phyloP scores from a whole-genome alignment of 2,888 invertebrate genomes.

The Drosophila paranaensis region DNA sequence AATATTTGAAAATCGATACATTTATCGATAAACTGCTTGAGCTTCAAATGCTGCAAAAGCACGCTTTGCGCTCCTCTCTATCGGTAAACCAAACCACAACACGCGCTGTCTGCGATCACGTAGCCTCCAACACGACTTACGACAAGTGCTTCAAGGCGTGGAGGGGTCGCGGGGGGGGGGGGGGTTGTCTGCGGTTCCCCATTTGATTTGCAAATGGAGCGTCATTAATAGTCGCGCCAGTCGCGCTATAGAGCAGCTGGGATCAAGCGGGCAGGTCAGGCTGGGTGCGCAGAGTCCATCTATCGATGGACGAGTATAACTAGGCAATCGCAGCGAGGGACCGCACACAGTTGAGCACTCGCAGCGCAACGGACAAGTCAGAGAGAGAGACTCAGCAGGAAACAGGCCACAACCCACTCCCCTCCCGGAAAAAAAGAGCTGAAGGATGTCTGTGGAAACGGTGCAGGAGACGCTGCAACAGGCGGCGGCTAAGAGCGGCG shows the following conservation, averaged over 20 bases:
- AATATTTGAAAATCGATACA: background rate
- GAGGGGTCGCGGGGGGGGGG: background rate
- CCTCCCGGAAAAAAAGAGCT: background rate
- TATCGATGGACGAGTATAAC: constrained; percentile 47
- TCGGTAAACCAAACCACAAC: background rate
- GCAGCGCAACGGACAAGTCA: constrained; percentile 29
- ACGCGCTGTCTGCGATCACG: constrained; percentile 9
- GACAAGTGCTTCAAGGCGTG: background rate
- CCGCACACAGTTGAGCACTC: constrained; percentile 52
- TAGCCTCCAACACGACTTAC: background rate
- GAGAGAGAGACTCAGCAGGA: background rate
- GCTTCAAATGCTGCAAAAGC: background rate
- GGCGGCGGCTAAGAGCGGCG: constrained; percentile 42
- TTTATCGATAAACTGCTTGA: background rate
- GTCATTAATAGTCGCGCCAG: constrained; percentile 11
- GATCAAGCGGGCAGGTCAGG: background rate
- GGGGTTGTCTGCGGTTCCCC: background rate
- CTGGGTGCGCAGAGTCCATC: constrained; percentile 39
- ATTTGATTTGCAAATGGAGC: constrained; percentile 56
- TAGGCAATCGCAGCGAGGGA: constrained; percentile 15
- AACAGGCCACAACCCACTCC: no score
- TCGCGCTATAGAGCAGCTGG: background rate
- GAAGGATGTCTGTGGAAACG: constrained; percentile 72
- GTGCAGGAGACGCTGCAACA: constrained; percentile 71
- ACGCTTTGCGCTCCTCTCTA: constrained; percentile 3